phyloP scores from a whole-genome alignment of 2,888 invertebrate genomes.

The Zeuzera pyrina region DNA sequence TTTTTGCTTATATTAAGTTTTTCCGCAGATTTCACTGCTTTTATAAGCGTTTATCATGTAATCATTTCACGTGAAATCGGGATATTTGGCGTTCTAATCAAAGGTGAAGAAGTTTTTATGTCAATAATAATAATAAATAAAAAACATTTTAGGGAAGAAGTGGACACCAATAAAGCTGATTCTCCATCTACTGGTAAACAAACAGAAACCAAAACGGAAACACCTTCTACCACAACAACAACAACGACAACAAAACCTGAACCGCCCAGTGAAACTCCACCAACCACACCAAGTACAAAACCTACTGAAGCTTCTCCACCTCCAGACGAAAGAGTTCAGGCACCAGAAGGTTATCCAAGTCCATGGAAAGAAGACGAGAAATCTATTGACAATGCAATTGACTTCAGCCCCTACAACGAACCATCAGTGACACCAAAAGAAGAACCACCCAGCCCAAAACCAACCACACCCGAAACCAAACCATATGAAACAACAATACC shows the following conservation, averaged over 20 bases:
- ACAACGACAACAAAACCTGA: slow-evolving; percentile 12
- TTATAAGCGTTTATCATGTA: too few species aligned
- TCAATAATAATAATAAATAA: background rate
- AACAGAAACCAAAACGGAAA: slow-evolving; percentile 11
- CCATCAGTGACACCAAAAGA: background rate
- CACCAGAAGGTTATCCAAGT: background rate
- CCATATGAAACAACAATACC: slow-evolving; percentile 4
- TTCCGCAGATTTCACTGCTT: too few species aligned
- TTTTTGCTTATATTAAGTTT: background rate
- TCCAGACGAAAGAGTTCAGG: too few species aligned
- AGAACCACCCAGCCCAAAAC: slow-evolving; percentile 5
- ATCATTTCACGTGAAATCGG: too few species aligned
- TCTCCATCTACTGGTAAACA: slow-evolving; percentile 2
- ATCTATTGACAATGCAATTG: background rate
- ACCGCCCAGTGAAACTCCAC: slow-evolving; percentile 14
- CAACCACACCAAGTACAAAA: slow-evolving; percentile 8
- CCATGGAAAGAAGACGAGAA: too few species aligned
- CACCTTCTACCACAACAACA: slow-evolving; percentile 5
- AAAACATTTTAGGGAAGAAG: slow-evolving; percentile 37
- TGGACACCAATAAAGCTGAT: slow-evolving; percentile 15
- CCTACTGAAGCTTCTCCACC: slow-evolving; percentile 3
- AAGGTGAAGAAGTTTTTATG: background rate
- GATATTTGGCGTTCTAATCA: too few species aligned
- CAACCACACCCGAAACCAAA: background rate
- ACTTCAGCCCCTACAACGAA: background rate